phyloP scores from a whole-genome alignment of 2,888 invertebrate species.

The Netelia melanura region DNA sequence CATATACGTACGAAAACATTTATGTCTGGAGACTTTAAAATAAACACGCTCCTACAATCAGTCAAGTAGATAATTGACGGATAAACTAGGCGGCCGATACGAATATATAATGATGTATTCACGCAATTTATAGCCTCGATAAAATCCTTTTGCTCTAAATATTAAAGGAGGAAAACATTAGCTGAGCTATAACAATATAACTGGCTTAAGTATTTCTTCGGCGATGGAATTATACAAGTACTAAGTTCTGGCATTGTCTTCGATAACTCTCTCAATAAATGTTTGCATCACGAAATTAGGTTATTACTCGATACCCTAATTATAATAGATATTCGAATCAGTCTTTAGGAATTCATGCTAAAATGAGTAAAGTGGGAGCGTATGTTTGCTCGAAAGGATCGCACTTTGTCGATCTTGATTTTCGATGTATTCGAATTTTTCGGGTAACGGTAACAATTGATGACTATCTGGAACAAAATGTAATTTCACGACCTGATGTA shows the following conservation, averaged over 20 bases:
- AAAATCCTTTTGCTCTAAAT: slow-evolving; percentile 16
- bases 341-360: no score
- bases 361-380: no score
- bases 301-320: background rate
- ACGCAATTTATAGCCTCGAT: slow-evolving; percentile 17
- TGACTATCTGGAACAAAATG: no score
- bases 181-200: background rate
- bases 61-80: slow-evolving; percentile 30
- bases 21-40: slow-evolving; percentile 38
- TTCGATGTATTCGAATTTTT: no score
- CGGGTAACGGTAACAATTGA: no score
- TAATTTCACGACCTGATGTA: no score
- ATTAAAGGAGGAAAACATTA: slow-evolving; percentile 11
- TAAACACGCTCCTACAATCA: slow-evolving; percentile 41
- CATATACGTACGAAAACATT: slow-evolving; percentile 21
- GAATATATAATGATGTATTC: slow-evolving; percentile 19
- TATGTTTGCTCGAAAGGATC: no score
- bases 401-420: no score
- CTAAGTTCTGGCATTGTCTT: slow-evolving; percentile 43
- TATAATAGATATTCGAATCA: no score
- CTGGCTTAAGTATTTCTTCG: slow-evolving; percentile 23
- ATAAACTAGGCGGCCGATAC: slow-evolving; percentile 40
- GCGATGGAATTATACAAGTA: slow-evolving; percentile 82
- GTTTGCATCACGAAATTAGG: slow-evolving; percentile 1
- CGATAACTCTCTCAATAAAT: slow-evolving; percentile 38